Evolutionary conservation across 2,888 invertebrate species (phyloP).

Genomic region (Tetramorium bicarinatum): DNA sequence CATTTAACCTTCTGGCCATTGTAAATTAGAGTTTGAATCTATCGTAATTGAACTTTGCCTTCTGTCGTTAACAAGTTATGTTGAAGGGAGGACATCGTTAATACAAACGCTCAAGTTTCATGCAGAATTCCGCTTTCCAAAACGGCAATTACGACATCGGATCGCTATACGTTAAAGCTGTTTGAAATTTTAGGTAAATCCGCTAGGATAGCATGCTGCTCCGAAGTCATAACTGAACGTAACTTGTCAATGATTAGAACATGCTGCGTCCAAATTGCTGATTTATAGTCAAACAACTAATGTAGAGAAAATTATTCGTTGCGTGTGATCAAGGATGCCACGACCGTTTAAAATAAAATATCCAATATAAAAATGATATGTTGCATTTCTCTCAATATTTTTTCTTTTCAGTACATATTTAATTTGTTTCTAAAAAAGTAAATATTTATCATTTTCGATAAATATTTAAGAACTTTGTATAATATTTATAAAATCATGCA

Average conservation of each 20-base stretch:
- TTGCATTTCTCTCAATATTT: neutral
- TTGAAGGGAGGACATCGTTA: neutral
- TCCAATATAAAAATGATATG: neutral
- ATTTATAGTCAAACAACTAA: constrained; percentile 32
- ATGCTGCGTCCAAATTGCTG: constrained; percentile 15
- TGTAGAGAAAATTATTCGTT: neutral
- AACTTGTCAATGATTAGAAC: constrained; percentile 22
- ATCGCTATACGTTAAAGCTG: neutral
- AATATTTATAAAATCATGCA: neutral
- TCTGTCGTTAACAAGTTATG: constrained; percentile 29
- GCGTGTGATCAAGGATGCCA: neutral
- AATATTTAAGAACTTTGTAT: neutral
- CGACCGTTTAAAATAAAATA: neutral
- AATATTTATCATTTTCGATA: neutral
- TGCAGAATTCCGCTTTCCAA: constrained; percentile 24
- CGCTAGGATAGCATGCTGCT: constrained; percentile 1
- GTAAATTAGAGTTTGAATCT: constrained; percentile 61
- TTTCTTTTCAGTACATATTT: neutral
- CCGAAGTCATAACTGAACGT: constrained; percentile 1
- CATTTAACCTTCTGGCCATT: constrained; percentile 59
- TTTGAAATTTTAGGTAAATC: constrained; percentile 36
- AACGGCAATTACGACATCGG: constrained; percentile 28
- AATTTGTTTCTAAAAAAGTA: neutral
- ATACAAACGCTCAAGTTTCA: constrained; percentile 22
- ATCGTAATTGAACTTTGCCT: constrained; percentile 58